Percentiles rank a stretch among this genome's conserved stretches.
Evolutionary conservation across 2,113 vertebrate species (phyloP).

Genomic region (Mormyrus iriodes): DNA sequence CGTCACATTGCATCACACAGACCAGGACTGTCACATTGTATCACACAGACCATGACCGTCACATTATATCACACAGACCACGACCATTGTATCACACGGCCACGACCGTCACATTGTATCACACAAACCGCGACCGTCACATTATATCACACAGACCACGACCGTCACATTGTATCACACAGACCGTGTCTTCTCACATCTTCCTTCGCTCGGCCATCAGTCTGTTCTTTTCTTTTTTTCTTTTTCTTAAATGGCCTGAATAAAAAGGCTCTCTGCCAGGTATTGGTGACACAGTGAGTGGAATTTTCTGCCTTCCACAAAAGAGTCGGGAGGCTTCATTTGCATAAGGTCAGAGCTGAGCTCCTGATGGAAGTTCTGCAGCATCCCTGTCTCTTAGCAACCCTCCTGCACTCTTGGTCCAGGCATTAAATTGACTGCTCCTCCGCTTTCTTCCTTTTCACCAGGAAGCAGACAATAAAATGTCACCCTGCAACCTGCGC

Average conservation of each 20-base stretch:
- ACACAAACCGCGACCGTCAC: no score
- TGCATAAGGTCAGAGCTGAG: conserved; percentile 88
- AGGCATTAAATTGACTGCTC: conserved; percentile 87
- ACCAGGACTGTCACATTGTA: no score
- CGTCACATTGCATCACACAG: no score
- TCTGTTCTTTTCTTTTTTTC: background rate
- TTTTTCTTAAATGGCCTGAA: conserved; percentile 59
- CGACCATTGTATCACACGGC: no score
- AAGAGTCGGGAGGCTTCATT: conserved; percentile 73
- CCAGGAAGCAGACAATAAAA: conserved; percentile 81
- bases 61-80: no score
- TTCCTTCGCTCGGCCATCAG: background rate
- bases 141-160: no score
- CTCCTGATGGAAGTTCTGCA: conserved; percentile 86
- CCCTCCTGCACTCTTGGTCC: conserved; percentile 81
- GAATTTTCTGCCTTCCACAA: conserved; percentile 80
- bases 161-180: no score
- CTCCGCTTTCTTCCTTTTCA: conserved; percentile 74
- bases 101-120: no score
- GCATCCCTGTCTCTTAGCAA: conserved; percentile 97
- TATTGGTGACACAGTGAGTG: conserved; percentile 86
- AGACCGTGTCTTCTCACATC: conserved; percentile 43
- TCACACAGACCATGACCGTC: no score
- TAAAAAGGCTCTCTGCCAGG: conserved; percentile 77
- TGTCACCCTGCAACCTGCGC: conserved; percentile 87